phyloP scores from a whole-genome alignment of 2,113 vertebrate species.

The Tragulus kanchil region DNA sequence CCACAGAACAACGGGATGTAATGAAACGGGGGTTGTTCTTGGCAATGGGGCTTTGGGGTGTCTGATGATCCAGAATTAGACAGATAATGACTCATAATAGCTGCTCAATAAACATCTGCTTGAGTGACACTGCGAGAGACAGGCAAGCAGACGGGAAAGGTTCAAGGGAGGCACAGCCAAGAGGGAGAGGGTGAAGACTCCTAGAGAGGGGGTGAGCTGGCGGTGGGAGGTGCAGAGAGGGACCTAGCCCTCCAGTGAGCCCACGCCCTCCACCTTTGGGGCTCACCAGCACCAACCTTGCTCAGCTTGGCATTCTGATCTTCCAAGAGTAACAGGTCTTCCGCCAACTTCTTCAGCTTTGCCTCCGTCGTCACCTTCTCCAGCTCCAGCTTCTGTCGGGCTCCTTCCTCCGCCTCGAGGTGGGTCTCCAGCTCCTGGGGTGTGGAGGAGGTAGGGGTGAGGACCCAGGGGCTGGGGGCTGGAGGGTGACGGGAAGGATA shows the following conservation, averaged over 20 bases:
- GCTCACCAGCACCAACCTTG: slow-evolving; percentile 87
- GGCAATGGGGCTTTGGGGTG: not conserved
- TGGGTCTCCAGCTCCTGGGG: slow-evolving; percentile 94
- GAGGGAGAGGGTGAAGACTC: not conserved
- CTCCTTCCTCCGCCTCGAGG: slow-evolving; percentile 94
- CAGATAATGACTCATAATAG: not conserved
- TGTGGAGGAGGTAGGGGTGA: not conserved
- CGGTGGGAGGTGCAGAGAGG: not conserved
- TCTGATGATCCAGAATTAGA: not conserved
- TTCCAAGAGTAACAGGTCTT: slow-evolving; percentile 88
- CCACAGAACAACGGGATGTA: not conserved
- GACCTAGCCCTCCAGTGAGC: fast-evolving
- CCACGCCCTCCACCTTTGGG: fast-evolving
- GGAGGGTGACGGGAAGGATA: not conserved
- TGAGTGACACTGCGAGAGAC: not conserved
- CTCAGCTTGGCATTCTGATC: slow-evolving; percentile 92
- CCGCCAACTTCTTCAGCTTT: slow-evolving; percentile 93
- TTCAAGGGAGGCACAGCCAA: not conserved
- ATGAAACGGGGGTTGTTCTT: not conserved
- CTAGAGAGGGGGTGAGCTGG: not conserved
- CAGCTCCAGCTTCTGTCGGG: slow-evolving; percentile 94
- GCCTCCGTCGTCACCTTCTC: slow-evolving; percentile 94
- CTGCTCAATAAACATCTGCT: not conserved
- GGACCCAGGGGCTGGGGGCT: not conserved
- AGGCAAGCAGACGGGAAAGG: not conserved